Base-by-base conservation (phyloP, 2,797 vertebrate genomes). In the Sebastes kiyomatsui region DNA sequence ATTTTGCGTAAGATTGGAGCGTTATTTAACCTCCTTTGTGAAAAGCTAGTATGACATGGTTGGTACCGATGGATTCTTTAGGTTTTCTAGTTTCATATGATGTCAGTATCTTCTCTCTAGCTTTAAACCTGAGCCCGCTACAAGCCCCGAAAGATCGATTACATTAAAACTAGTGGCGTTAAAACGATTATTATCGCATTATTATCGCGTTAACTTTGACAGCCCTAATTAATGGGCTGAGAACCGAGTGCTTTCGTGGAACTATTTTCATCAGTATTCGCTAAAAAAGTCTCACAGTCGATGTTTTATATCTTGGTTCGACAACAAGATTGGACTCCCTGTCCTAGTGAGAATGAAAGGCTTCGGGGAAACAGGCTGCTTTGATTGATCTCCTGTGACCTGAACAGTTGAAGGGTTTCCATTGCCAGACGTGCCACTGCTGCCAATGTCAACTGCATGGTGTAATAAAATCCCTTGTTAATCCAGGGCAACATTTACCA, bases 381-480 rank as follows among this genome's bases (percentile, higher is more conserved):
- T 88, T 93, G 91, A 95, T 93, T 95, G 92, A 96, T 95, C 93
- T 94, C 90, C 87, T 89, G 91, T 91, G 91, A 94, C 88, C 90
- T 89, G 87, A 94, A 89, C 88, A 87, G 82, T 87, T 82, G 84
- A 93, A 87, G 80, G 85, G 75, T 91, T 95, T 94, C 88, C 91
- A 94, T 82, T 90, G 92, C 91, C 90, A 92, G 91, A 91, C 89
- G 42, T 93, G 92, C 89, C 94, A 93, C 86, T 89, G 86, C 90
- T 95, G 95, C 94, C 94, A 96, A 94, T 94, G 92, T 96, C 94
- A 95, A 96, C 94, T 90, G 84, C 85, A 86, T 79, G 91, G 80
- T 93, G 95, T 95, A 95, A 96, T 94, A 94, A 95, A 96, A 96
- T 94, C 94, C 89, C 92, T 92, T 87, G 90, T 95, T 94, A 96